phyloP scores from a whole-genome alignment of 2,888 invertebrate genomes.

The Drosophila cognata region DNA sequence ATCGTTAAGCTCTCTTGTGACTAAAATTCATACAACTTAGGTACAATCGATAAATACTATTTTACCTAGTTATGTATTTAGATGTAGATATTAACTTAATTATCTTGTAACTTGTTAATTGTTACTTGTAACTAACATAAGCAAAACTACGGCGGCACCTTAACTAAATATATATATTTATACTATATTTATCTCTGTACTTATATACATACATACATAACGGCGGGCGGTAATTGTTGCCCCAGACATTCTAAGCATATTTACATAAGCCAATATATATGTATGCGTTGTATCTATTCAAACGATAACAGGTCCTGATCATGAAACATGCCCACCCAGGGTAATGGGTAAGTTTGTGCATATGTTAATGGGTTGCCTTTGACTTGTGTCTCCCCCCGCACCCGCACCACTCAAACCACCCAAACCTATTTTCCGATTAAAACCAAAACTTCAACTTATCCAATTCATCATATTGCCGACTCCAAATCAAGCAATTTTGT shows the following conservation, averaged over 20 bases:
- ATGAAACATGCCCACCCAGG: constrained; percentile 85
- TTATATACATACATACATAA: constrained; percentile 27
- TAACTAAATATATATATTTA: constrained; percentile 35
- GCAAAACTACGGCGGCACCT: constrained; percentile 44
- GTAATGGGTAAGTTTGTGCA: constrained; percentile 85
- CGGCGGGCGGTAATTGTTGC: constrained; percentile 42
- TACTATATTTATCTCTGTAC: constrained; percentile 21
- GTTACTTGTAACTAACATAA: constrained; percentile 81
- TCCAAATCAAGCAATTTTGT: constrained; percentile 20
- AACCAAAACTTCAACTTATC: constrained; percentile 1
- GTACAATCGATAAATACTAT: constrained; percentile 57
- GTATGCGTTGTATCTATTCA: constrained; percentile 72
- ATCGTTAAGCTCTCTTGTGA: constrained; percentile 73
- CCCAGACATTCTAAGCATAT: constrained; percentile 49
- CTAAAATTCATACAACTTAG: constrained; percentile 73
- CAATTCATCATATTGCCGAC: constrained; percentile 34
- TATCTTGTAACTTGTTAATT: constrained; percentile 46
- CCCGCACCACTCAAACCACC: neutral
- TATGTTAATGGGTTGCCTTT: constrained; percentile 57
- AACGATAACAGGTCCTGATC: constrained; percentile 85
- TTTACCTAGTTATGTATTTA: constrained; percentile 41
- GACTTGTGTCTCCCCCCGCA: constrained; percentile 38
- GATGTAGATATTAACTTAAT: constrained; percentile 47
- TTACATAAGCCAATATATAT: constrained; percentile 58
- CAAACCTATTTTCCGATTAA: constrained; percentile 10